A percentile compares a stretch with the other conserved stretches of the same genome.
phyloP scores from a whole-genome alignment of 35 echinoderm and acorn worm species.

The Eucidaris tribuloides region DNA sequence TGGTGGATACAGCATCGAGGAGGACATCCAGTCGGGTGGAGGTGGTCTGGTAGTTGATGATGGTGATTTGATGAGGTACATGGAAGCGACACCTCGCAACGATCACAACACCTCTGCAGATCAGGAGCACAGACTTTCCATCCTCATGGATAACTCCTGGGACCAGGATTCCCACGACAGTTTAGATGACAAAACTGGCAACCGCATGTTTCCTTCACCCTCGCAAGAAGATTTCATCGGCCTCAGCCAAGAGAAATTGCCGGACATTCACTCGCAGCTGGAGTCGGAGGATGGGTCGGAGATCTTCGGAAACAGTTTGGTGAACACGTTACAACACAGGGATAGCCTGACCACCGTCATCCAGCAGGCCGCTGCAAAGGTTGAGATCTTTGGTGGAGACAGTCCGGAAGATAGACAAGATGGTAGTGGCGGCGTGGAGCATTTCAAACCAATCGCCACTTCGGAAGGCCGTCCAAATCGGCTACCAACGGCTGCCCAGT shows the following conservation, averaged over 20 bases:
- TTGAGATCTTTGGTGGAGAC: slow-evolving; percentile 9
- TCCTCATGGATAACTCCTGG: not conserved
- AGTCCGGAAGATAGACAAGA: not conserved
- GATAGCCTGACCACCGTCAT: slow-evolving; percentile 17
- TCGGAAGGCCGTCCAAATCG: not conserved
- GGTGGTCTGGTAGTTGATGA: not conserved
- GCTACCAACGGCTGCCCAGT: slow-evolving; percentile 5
- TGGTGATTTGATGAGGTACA: slow-evolving; percentile 9
- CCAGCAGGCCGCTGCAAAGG: not conserved
- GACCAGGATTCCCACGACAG: slow-evolving; percentile 7
- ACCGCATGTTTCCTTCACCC: not conserved
- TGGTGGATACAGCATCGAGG: not conserved
- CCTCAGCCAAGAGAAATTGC: slow-evolving; percentile 7
- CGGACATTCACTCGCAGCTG: not conserved
- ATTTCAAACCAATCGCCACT: slow-evolving; percentile 20
- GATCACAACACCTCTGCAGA: not conserved
- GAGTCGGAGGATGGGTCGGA: slow-evolving; percentile 17
- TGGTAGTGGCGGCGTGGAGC: not conserved
- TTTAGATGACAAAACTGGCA: not conserved
- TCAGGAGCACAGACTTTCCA: not conserved
- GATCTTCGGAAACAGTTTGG: not conserved
- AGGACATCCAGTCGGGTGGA: not conserved
- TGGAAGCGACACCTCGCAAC: slow-evolving; percentile 7
- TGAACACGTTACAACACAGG: not conserved
- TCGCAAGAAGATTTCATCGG: not conserved